Evolutionary conservation across 2,888 invertebrate species (phyloP), one percentile per base, ranked within the genome.

Genomic region (Zhuqinia jingwanae): DNA sequence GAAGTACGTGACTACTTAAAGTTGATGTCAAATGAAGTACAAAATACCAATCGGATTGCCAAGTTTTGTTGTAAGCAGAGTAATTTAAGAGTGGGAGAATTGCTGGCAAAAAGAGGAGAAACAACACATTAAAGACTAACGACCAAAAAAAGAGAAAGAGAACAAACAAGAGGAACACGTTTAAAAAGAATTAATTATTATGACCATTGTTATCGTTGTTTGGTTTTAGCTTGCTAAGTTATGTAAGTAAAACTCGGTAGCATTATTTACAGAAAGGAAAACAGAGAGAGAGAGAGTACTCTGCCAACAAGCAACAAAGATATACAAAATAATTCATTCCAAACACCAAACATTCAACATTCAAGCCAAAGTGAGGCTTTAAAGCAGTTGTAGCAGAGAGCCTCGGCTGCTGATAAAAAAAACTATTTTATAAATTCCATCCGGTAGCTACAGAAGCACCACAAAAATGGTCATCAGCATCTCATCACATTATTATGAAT

Each of bases 131-230:
- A 75, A 53, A 50, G 11, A 53, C 75, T 53, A 75, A 75, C 75
- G 20, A 53, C 75, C 20, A 30, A 75, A 70, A 36, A 36, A 36
- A 36, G 3, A n/a, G 3, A 36, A 70, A 22, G 47, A 70, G 70
- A 30, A 47, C 70, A 70, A 70, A 75, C 53, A 75, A 75, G 36
- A 8, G 36, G 36, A 36, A 75, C 75, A 53, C 75, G 53, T 75
- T 75, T 75, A 10, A 53, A 75, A 53, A 6, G 20, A 53, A 36
- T 75, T 75, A 75, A 75, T 75, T 75, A 75, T 53, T 75, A 75
- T 53, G 42, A 70, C 42, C 27, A 75, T 36, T 36, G 56, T 25
- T 75, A 30, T 45, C 27, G n/a, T 36, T 65, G 65, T 65, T 65
- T 10, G 36, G 36, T 65, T 65, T 65, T 17, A 8, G 63, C 8